Conservation (phyloP, 1,140 invertebrate species). For the Hormaphis cornu region DNA sequence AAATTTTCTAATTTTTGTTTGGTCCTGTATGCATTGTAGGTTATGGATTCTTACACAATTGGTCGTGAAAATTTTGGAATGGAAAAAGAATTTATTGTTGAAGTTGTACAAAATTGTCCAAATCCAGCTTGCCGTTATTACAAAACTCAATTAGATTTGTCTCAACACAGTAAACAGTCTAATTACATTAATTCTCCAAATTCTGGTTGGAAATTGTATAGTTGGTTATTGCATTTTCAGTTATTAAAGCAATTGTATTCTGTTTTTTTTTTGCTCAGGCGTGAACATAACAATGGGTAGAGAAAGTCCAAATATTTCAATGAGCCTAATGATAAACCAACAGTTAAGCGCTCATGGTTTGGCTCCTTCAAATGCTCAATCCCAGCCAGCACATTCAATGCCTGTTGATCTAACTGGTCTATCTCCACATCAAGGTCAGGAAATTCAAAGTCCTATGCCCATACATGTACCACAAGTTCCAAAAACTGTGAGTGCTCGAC, state of each 20-base stretch:
- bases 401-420: conserved; percentile 24
- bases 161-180: conserved; percentile 33
- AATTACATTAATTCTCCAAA: conserved; percentile 19
- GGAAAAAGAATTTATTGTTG: conserved; percentile 79
- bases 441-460: conserved; percentile 2
- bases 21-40: conserved; percentile 41
- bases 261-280: not conserved
- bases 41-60: conserved; percentile 75
- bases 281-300: conserved; percentile 11
- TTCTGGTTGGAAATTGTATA: not conserved
- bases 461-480: conserved; percentile 19
- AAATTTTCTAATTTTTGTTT: not conserved
- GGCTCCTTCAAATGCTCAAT: not conserved
- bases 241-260: not conserved
- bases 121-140: conserved; percentile 76
- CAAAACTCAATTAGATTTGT: conserved; percentile 59
- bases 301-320: conserved; percentile 19
- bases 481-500: conserved; percentile 27
- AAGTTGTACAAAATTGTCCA: conserved; percentile 76
- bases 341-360: conserved; percentile 1
- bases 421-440: conserved; percentile 1
- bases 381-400: not conserved
- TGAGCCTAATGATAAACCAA: conserved; percentile 26
- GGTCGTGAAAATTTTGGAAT: conserved; percentile 76
- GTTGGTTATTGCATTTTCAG: not conserved